Conservation (phyloP, 1,140 invertebrate species). For the Nephotettix cincticeps region DNA sequence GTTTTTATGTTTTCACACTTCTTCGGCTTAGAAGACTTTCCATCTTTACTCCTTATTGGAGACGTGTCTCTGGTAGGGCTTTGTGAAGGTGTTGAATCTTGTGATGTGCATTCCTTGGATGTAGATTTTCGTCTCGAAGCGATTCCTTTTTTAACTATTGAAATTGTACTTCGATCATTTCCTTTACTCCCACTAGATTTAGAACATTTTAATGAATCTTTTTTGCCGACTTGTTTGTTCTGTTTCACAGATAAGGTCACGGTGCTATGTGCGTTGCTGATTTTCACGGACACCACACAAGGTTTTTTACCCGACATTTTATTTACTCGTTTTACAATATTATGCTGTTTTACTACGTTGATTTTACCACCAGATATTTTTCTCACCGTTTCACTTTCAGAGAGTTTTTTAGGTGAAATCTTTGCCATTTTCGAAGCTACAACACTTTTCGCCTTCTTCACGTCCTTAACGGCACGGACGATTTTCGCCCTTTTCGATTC, state of each 20-base stretch:
- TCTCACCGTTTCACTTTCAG: neutral
- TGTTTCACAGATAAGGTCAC: constrained; percentile 12
- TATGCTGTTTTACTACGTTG: constrained; percentile 24
- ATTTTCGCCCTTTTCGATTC: constrained; percentile 5
- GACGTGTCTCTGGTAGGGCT: constrained; percentile 4
- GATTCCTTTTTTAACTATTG: constrained; percentile 20
- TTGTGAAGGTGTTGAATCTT: constrained; percentile 12
- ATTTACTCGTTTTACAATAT: constrained; percentile 9
- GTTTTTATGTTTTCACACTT: neutral
- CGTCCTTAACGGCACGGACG: constrained; percentile 2
- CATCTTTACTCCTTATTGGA: neutral
- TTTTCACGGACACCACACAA: constrained; percentile 10
- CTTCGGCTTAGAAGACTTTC: neutral
- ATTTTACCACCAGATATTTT: neutral
- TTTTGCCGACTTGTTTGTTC: constrained; percentile 7
- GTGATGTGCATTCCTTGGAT: neutral
- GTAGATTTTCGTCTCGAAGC: constrained; percentile 17
- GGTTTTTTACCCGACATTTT: constrained; percentile 19
- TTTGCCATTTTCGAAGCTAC: constrained; percentile 20
- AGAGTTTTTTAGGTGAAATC: neutral
- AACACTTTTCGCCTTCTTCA: constrained; percentile 9
- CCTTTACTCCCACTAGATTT: neutral
- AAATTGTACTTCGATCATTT: neutral
- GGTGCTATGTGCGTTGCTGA: constrained; percentile 9
- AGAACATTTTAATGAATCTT: neutral